These are phyloP conservation scores for Palloptera scutellata DNA, from an alignment of 2,888 invertebrate genomes.

Conservation along the genomic window DNA sequence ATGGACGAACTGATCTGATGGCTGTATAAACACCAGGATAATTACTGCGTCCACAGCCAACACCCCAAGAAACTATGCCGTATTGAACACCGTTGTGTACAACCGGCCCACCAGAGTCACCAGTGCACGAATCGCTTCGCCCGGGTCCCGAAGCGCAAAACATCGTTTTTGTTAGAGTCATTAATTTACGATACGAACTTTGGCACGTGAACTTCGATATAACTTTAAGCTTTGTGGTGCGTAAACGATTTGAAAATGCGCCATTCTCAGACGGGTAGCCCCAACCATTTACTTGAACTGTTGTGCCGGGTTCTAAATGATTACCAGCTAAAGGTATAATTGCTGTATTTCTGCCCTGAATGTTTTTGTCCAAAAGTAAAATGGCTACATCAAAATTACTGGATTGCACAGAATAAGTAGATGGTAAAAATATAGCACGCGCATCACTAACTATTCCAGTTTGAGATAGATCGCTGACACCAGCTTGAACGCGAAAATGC, in stretches of 20 bases:
- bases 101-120: slow-evolving; percentile 62
- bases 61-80: slow-evolving; percentile 74
- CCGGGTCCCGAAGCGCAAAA: slow-evolving; percentile 53
- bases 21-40: slow-evolving; percentile 81
- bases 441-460: slow-evolving; percentile 42
- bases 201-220: slow-evolving; percentile 45
- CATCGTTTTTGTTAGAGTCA: slow-evolving; percentile 50
- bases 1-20: slow-evolving; percentile 61
- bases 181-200: slow-evolving; percentile 43
- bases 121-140: slow-evolving; percentile 53
- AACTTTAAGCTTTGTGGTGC: slow-evolving; percentile 46
- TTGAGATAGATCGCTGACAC: slow-evolving; percentile 44
- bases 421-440: slow-evolving; percentile 43
- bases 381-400: slow-evolving; percentile 53
- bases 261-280: slow-evolving; percentile 46
- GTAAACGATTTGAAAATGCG: slow-evolving; percentile 43
- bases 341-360: slow-evolving; percentile 46
- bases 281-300: slow-evolving; percentile 53
- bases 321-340: slow-evolving; percentile 46
- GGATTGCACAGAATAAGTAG: slow-evolving; percentile 43
- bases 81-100: slow-evolving; percentile 52
- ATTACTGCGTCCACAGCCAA: slow-evolving; percentile 65
- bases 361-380: slow-evolving; percentile 42
- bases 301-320: slow-evolving; percentile 41
- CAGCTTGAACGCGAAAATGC: slow-evolving; percentile 46